Percentiles rank a stretch among this genome's conserved stretches.
Conservation (phyloP, 2,113 vertebrate genomes). For the Turdus rufiventris region DNA sequence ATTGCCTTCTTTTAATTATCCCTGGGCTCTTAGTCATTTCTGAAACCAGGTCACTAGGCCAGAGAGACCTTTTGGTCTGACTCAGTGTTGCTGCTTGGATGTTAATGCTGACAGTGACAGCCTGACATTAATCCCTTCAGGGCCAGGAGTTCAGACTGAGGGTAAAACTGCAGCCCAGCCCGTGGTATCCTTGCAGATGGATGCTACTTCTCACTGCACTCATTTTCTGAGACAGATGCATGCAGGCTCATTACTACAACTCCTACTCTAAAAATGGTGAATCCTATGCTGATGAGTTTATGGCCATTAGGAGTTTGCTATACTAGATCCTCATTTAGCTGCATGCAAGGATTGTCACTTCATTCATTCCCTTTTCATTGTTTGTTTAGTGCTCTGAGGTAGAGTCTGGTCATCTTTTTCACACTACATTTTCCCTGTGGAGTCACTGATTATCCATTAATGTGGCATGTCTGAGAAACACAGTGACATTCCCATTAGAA, state of each 20-base stretch:
- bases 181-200: background rate
- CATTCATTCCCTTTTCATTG: background rate
- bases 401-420: background rate
- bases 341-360: background rate
- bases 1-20: background rate
- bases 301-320: background rate
- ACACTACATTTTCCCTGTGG: background rate
- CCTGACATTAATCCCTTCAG: slow-evolving; percentile 26
- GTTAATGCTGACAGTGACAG: slow-evolving; percentile 7
- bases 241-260: background rate
- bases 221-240: background rate
- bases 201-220: background rate
- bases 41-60: background rate
- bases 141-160: background rate
- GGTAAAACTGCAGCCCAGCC: background rate
- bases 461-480: background rate
- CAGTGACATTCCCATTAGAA: background rate
- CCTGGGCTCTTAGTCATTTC: background rate
- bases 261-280: background rate
- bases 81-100: background rate
- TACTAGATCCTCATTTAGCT: background rate
- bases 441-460: background rate
- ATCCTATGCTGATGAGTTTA: background rate
- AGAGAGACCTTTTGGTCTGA: background rate
- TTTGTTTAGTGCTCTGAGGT: background rate